phyloP scores from a whole-genome alignment of 2,797 vertebrate species.

The Hapalemur alaotrensis region DNA sequence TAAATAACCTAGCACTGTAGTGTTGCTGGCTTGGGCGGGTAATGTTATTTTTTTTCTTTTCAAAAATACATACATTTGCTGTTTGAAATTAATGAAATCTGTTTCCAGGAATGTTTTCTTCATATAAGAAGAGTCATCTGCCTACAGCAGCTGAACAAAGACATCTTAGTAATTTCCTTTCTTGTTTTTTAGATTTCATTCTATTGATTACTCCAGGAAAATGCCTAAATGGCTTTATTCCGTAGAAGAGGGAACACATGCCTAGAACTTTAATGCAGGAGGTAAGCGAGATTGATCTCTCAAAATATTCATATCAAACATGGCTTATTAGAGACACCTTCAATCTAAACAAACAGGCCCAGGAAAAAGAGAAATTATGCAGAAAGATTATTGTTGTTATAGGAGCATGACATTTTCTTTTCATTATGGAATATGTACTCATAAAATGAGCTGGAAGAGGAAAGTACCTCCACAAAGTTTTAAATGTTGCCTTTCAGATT shows the following conservation, averaged over 20 bases:
- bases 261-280: neutral
- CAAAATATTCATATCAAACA: neutral
- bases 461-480: neutral
- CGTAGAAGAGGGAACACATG: neutral
- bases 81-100: conserved; percentile 65
- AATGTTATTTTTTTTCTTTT: neutral
- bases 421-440: neutral
- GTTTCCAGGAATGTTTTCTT: conserved; percentile 55
- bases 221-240: neutral
- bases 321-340: neutral
- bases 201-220: conserved; percentile 16
- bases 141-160: conserved; percentile 60
- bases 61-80: conserved; percentile 49
- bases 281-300: neutral
- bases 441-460: neutral
- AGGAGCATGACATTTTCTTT: neutral
- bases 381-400: neutral
- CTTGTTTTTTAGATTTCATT: neutral
- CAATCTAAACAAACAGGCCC: neutral
- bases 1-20: conserved; percentile 42
- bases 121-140: conserved; percentile 61
- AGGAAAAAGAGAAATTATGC: neutral
- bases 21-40: neutral
- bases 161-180: conserved; percentile 61
- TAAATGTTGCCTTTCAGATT: neutral